A percentile compares a stretch with the other conserved stretches of the same genome.
phyloP scores from a whole-genome alignment of 2,113 vertebrate genomes.

The Apodemus speciosus region DNA sequence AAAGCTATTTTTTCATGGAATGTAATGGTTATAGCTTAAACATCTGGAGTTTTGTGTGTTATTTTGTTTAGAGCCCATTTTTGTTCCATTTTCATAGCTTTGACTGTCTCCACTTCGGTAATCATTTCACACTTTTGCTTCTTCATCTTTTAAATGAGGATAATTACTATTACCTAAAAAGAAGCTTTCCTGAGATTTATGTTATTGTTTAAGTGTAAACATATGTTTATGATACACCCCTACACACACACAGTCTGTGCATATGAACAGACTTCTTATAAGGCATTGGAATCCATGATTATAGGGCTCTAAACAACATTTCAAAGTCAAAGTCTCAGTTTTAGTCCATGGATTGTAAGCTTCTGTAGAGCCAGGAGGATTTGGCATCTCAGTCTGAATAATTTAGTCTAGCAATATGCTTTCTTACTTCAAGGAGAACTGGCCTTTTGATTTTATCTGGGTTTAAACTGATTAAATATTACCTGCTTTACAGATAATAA shows the following conservation, averaged over 20 bases:
- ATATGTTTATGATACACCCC: background rate
- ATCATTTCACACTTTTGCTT: background rate
- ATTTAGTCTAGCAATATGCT: background rate
- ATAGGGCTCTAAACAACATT: background rate
- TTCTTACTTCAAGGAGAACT: background rate
- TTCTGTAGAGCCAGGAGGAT: background rate
- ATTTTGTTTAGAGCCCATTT: background rate
- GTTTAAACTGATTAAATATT: background rate
- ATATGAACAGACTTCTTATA: background rate
- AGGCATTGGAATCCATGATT: background rate
- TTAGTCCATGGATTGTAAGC: background rate
- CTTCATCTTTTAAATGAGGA: background rate
- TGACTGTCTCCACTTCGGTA: background rate
- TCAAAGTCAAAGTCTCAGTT: background rate
- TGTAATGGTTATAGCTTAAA: background rate
- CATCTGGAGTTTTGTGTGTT: background rate
- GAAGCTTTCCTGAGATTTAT: background rate
- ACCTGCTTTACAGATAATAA: background rate
- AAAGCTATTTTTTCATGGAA: background rate
- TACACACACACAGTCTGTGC: background rate
- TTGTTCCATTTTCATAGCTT: background rate
- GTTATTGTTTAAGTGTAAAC: slow-evolving; percentile 9
- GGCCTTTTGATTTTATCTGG: background rate
- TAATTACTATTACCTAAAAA: background rate
- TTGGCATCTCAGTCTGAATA: background rate